Evolutionary conservation across 2,797 vertebrate genomes (phyloP), one percentile per base, ranked within the genome.

Genomic region (Miichthys miiuy): DNA sequence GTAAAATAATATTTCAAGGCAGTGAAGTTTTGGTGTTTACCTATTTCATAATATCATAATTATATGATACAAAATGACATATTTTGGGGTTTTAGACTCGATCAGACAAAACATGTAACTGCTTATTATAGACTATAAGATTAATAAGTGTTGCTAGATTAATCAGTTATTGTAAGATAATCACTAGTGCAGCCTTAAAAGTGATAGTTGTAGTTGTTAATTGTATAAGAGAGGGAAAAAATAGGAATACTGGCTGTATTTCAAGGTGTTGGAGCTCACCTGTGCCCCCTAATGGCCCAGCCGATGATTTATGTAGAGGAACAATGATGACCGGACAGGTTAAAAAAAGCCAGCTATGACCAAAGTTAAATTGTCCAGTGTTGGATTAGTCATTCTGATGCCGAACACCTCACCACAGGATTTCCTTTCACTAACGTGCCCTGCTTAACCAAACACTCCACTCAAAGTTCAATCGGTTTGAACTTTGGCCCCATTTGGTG

Each of bases 321-420:
- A 5, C 20, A 46, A n/a, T 23, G 30, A 44, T 41, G 6, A 72
- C 57, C 16, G 10, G n/a, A 46, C 9, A 6, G 2, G 16, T 73
- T 48, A 3, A 7, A 50, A 48, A 16, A 51, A 54, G 18, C 12
- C 8, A 51, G 5, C 25, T 10, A 16, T 67, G 50, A 68, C 23
- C 18, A 8, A 18, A 54, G 56, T 9, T 23, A 14, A 2, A 18
- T 73, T 61, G 48, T 5, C 13, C 9, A 1, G 12, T 23, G 10
- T 14, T 27, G 41, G 44, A 78, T 76, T 80, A 77, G 70, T 88
- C 81, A 87, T 77, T 50, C 51, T 72, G 17, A 70, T 16, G 4
- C 56, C 55, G 12, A 47, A 3, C 47, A 16, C 14, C 50, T 77
- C 64, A 41, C 55, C 68, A 63, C 55, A 58, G 58, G 76, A 77